Evolutionary conservation across 2,888 invertebrate species (phyloP).

Genomic region (Podabrus alpinus): DNA sequence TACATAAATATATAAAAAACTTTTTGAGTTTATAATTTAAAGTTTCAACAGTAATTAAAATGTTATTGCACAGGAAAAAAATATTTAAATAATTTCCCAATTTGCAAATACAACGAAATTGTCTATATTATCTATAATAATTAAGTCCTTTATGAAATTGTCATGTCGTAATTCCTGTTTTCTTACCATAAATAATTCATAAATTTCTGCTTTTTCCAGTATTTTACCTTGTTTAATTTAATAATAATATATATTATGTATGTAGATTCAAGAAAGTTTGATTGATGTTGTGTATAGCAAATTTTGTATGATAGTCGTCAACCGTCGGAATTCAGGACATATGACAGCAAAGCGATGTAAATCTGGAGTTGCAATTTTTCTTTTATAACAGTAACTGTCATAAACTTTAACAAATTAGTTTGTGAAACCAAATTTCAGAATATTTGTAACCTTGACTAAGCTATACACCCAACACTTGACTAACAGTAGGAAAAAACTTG

Average conservation of each 20-base stretch:
- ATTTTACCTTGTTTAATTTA: not conserved
- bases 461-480: not conserved
- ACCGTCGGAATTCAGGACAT: not conserved
- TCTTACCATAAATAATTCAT: not conserved
- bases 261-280: not conserved
- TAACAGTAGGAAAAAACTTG: not conserved
- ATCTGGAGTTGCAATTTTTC: not conserved
- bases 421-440: not conserved
- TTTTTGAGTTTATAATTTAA: too few species aligned
- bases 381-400: not conserved
- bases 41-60: not conserved
- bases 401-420: not conserved
- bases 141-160: too few species aligned
- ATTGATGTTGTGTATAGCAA: not conserved
- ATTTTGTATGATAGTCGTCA: not conserved
- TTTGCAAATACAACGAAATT: too few species aligned
- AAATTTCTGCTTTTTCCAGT: not conserved
- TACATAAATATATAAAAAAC: too few species aligned
- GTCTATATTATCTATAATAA: too few species aligned
- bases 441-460: not conserved
- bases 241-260: not conserved
- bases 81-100: not conserved
- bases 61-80: not conserved
- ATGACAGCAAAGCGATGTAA: not conserved
- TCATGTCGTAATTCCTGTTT: too few species aligned